A percentile compares a stretch with the other conserved stretches of the same genome.
These are phyloP conservation scores for Astreopora myriophthalma DNA, from an alignment of 64 coral and sea anemone species.

Conservation along the genomic window DNA sequence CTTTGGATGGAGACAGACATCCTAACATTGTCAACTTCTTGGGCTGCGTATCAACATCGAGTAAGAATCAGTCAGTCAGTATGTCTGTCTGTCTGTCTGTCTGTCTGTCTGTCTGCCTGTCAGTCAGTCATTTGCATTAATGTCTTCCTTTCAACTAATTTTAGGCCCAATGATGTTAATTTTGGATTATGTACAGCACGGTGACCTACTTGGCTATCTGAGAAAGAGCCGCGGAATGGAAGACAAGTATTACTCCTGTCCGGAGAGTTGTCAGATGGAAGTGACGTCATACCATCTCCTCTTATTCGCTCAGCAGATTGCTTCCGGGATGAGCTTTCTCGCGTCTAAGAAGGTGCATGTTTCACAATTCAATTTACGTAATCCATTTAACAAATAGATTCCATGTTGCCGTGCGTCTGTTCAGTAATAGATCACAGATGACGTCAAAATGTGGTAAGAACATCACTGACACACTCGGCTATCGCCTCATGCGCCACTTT, in stretches of 20 bases:
- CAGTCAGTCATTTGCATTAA: no score
- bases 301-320: slow-evolving; percentile 67
- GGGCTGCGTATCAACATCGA: slow-evolving; percentile 42
- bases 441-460: no score
- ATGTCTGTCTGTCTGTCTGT: no score
- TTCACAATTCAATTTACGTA: background rate
- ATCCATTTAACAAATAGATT: no score
- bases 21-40: slow-evolving; percentile 72
- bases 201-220: slow-evolving; percentile 63
- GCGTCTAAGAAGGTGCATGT: slow-evolving; percentile 47
- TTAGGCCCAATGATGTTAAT: slow-evolving; percentile 64
- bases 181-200: slow-evolving; percentile 68
- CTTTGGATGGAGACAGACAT: slow-evolving; percentile 44
- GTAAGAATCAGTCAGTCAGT: slow-evolving; percentile 1
- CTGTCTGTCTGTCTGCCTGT: no score
- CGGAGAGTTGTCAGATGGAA: slow-evolving; percentile 20
- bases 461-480: no score
- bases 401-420: no score
- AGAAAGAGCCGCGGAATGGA: slow-evolving; percentile 67
- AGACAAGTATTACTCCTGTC: slow-evolving; percentile 60
- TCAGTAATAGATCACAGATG: no score
- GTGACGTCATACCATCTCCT: slow-evolving; percentile 55
- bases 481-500: no score
- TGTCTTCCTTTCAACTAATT: background rate
- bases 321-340: slow-evolving; percentile 64